A percentile compares a stretch with the other conserved stretches of the same genome.
Conservation (phyloP, 2,797 vertebrate species). For the Zalophus californianus region DNA sequence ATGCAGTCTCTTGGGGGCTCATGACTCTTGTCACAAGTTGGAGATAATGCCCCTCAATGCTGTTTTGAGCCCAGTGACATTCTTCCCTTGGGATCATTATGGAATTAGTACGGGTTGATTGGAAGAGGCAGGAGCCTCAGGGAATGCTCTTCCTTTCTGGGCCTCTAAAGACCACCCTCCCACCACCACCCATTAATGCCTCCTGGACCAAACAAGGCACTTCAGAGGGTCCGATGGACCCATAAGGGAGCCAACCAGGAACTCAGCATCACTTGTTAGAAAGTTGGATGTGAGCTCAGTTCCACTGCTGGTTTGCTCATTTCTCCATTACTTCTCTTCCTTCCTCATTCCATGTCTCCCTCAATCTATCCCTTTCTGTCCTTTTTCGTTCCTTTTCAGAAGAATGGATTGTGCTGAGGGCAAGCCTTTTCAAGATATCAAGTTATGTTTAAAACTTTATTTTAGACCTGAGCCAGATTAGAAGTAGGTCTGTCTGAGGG, state of each 20-base stretch:
- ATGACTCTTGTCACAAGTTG: accelerated
- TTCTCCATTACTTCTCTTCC: background rate
- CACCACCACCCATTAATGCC: no score
- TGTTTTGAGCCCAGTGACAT: background rate
- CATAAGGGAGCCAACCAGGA: background rate
- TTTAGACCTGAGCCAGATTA: background rate
- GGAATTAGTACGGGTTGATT: background rate
- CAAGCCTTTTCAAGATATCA: background rate
- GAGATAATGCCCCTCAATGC: background rate
- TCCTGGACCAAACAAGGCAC: background rate
- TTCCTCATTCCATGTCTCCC: background rate
- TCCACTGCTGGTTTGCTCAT: background rate
- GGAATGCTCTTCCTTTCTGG: background rate
- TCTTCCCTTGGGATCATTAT: background rate
- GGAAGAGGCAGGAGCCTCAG: background rate
- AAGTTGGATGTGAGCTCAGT: background rate
- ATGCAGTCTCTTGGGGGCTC: background rate
- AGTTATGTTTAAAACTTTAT: background rate
- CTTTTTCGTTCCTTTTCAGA: background rate
- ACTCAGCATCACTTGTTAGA: background rate
- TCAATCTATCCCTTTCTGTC: background rate
- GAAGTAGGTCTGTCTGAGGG: background rate
- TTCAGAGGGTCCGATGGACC: background rate
- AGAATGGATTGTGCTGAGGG: background rate
- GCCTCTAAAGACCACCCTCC: background rate